Percentiles rank a stretch among this genome's conserved stretches.
Conservation (phyloP, 2,113 vertebrate species). For the Xiphophorus hellerii region DNA sequence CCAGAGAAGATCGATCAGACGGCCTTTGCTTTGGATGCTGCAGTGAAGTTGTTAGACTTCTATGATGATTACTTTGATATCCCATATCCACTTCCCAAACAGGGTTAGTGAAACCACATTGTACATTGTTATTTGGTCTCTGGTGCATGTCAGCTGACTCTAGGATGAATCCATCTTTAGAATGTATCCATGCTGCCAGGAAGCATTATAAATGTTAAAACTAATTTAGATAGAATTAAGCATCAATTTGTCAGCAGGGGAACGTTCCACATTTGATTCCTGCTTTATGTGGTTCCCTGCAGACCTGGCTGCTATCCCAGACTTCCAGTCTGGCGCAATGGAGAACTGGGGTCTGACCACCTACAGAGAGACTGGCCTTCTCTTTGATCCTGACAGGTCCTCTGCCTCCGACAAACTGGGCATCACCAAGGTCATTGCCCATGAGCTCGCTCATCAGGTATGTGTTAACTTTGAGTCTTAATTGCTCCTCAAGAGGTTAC, state of each 20-base stretch:
- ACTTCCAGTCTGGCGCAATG: slow-evolving; percentile 83
- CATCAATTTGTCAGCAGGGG: neutral
- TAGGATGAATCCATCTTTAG: neutral
- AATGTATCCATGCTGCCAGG: neutral
- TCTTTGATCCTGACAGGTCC: slow-evolving; percentile 74
- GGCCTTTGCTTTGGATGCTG: slow-evolving; percentile 84
- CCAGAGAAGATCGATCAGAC: slow-evolving; percentile 89
- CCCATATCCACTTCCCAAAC: slow-evolving; percentile 90
- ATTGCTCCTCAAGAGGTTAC: too few relatives aligned
- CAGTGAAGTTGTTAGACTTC: slow-evolving; percentile 90
- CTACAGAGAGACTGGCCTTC: slow-evolving; percentile 77
- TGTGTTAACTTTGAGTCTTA: neutral
- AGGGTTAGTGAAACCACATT: slow-evolving; percentile 42
- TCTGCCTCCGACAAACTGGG: slow-evolving; percentile 77
- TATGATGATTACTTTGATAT: slow-evolving; percentile 92
- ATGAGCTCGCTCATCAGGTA: slow-evolving; percentile 82
- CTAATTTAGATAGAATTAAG: neutral
- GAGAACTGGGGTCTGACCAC: slow-evolving; percentile 84
- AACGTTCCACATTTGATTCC: neutral
- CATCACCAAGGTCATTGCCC: slow-evolving; percentile 78
- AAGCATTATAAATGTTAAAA: neutral
- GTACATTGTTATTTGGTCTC: neutral
- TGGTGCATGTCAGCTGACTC: too few relatives aligned
- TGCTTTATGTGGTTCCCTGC: slow-evolving; percentile 10
- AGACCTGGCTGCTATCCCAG: slow-evolving; percentile 82